Evolutionary conservation across 1,140 invertebrate species (phyloP).

Genomic region (Idris sp.): DNA sequence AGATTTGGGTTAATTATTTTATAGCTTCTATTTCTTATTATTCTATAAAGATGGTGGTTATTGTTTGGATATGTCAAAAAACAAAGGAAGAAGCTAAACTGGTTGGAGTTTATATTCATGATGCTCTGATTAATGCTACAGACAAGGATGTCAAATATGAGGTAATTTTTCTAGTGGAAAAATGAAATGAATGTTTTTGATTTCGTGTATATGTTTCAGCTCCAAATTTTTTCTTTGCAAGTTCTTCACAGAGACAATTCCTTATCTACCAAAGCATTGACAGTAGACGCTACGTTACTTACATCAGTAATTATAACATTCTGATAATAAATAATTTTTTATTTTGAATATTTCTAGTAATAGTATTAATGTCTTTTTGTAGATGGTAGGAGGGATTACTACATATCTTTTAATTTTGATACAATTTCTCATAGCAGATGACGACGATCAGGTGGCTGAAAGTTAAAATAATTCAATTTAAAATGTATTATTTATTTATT

Average conservation of each 20-base stretch:
- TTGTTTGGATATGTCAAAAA: slow-evolving; percentile 68
- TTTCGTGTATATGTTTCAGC: too few species aligned
- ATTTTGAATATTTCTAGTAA: too few species aligned
- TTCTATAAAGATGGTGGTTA: slow-evolving; percentile 59
- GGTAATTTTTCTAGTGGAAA: slow-evolving; percentile 61
- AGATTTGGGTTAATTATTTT: slow-evolving; percentile 67
- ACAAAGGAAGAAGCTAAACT: slow-evolving; percentile 62
- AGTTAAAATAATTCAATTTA: too few species aligned
- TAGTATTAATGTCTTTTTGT: too few species aligned
- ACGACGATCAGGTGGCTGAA: too few species aligned
- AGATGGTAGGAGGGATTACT: slow-evolving; percentile 31
- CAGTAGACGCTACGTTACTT: slow-evolving; percentile 36
- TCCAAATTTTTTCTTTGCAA: slow-evolving; percentile 47
- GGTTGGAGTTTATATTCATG: slow-evolving; percentile 66
- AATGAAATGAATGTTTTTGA: too few species aligned
- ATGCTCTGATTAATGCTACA: slow-evolving; percentile 61
- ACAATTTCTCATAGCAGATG: slow-evolving; percentile 38
- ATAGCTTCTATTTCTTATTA: slow-evolving; percentile 62
- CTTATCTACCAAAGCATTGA: slow-evolving; percentile 41
- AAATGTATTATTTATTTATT: too few species aligned
- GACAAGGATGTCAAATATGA: slow-evolving; percentile 70
- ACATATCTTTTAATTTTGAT: slow-evolving; percentile 29
- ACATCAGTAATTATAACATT: slow-evolving; percentile 27
- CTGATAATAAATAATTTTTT: too few species aligned
- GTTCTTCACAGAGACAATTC: slow-evolving; percentile 50